Conservation (phyloP, 2,888 invertebrate genomes). For the Aproaerema taeniolella region DNA sequence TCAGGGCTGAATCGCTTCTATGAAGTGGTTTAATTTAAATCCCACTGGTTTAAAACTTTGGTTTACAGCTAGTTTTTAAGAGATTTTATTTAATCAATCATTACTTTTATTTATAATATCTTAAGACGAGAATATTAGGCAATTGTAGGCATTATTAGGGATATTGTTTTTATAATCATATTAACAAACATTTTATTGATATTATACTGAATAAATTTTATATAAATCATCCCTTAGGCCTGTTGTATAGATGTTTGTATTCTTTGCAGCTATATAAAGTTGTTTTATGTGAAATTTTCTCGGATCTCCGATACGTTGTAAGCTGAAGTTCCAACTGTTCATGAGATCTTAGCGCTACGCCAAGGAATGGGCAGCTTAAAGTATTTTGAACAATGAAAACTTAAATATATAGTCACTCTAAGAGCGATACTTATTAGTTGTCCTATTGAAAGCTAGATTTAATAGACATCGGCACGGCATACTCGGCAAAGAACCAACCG, state of each 20-base stretch:
- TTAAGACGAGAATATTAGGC: constrained; percentile 46
- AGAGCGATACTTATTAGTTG: too few species aligned
- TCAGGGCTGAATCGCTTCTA: constrained; percentile 61
- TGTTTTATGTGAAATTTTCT: constrained; percentile 44
- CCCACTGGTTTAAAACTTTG: constrained; percentile 18
- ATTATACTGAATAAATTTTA: constrained; percentile 42
- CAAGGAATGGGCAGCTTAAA: not conserved
- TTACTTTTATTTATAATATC: constrained; percentile 35
- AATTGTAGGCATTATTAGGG: constrained; percentile 52
- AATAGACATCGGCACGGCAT: too few species aligned
- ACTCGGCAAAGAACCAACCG: too few species aligned
- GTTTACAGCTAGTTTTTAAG: constrained; percentile 9
- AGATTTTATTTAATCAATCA: constrained; percentile 32
- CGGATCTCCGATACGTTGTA: constrained; percentile 53
- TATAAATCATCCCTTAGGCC: constrained; percentile 34
- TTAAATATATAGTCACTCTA: too few species aligned
- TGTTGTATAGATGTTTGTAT: constrained; percentile 44
- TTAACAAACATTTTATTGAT: constrained; percentile 38
- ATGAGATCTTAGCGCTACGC: constrained; percentile 15
- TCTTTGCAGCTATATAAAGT: constrained; percentile 33
- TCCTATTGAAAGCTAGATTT: too few species aligned
- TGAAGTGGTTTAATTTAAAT: constrained; percentile 48
- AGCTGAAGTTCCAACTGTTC: constrained; percentile 32
- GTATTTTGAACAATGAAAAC: constrained; percentile 25
- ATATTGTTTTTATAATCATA: constrained; percentile 39